Evolutionary conservation across 2,113 vertebrate species (phyloP).

Genomic region (Amblyornis subalaris): DNA sequence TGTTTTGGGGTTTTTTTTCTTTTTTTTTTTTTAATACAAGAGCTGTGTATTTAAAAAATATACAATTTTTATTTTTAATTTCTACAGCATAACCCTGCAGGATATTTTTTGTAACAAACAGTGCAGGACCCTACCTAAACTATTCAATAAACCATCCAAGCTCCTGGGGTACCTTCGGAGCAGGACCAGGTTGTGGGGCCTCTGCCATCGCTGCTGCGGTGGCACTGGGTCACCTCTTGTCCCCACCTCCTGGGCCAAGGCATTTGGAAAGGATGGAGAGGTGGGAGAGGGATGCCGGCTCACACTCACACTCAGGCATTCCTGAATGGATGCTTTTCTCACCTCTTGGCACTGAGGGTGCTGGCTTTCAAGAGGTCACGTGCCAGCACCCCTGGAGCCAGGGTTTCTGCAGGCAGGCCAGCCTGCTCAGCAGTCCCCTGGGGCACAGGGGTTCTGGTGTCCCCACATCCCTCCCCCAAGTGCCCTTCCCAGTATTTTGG

Average conservation of each 20-base stretch:
- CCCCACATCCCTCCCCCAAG: not conserved
- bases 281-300: not conserved
- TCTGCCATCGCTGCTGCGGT: rapidly evolving
- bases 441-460: not conserved
- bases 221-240: not conserved
- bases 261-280: not conserved
- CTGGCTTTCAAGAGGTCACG: not conserved
- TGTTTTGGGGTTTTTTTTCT: not conserved
- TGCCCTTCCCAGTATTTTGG: not conserved
- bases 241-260: not conserved
- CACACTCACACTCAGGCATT: not conserved
- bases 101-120: conserved; percentile 31
- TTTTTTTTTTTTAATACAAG: conserved; percentile 3
- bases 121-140: not conserved
- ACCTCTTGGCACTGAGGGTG: not conserved
- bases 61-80: conserved; percentile 56
- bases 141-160: not conserved
- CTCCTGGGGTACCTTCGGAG: not conserved
- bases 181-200: not conserved
- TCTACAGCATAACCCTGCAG: conserved; percentile 6
- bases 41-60: conserved; percentile 64
- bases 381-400: not conserved
- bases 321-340: not conserved
- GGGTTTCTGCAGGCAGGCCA: not conserved
- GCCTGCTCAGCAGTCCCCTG: not conserved